Evolutionary conservation across 2,888 invertebrate species (phyloP), one percentile per base, ranked within the genome.

Genomic region (Polyommatus icarus): DNA sequence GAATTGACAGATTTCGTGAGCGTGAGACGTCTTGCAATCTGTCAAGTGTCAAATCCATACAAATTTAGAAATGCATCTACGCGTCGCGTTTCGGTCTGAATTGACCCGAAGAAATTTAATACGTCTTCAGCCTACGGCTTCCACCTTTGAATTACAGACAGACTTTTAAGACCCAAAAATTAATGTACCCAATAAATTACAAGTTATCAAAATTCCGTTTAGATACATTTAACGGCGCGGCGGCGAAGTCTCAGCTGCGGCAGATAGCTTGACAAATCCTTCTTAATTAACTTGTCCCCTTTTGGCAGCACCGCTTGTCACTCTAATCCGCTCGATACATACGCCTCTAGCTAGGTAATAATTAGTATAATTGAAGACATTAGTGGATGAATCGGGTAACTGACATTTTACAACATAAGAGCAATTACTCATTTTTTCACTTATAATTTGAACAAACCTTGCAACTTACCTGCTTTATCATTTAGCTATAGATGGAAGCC

Each of bases 261-360:
- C 79, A 83, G 84, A 83, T 86, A 86, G 83, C 83, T 83, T 85
- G 86, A 88, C 86, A 84, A 86, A 85, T 86, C 85, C 84, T 81
- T 83, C 86, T 88, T 89, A 89, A 90, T 90, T 89, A 89, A 89
- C 87, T 88, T 87, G 87, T 88, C 84, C 83, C 79, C 80, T 80
- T 81, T 82, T 83, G 81, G 82, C 82, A 79, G 82, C 83, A 24
- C 80, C 80, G 82, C 83, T 83, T 83, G 84, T 81, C 81, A 82
- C 77, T 76, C 78, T 79, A 80, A 81, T 80, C 79, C 77, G 32
- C 29, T 54, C 79, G 67, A 80, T 78, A 80, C 79, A 78, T 61
- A 76, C 71, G 18, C 78, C 75, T 75, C 57, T 18, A 78, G 77
- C 71, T 72, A 78, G 77, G 61, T 72, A 72, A 78, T 61, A 78